Evolutionary conservation across 2,797 vertebrate genomes (phyloP).

Genomic region (Aselliscus stoliczkanus): DNA sequence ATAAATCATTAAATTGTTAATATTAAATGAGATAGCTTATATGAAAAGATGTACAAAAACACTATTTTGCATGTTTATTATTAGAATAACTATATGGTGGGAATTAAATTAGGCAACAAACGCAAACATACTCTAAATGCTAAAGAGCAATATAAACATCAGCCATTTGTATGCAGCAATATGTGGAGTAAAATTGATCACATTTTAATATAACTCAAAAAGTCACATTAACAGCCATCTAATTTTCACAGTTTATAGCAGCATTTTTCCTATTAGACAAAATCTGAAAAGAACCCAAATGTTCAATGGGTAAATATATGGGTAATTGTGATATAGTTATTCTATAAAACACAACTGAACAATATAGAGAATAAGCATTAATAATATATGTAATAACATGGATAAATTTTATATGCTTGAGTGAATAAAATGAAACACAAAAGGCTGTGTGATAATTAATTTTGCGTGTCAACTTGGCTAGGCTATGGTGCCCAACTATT

Average conservation of each 20-base stretch:
- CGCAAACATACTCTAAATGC: not conserved
- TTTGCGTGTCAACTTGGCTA: not conserved
- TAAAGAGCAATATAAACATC: not conserved
- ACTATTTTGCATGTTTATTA: not conserved
- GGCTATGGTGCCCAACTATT: not conserved
- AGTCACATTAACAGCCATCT: not conserved
- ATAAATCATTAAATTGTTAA: not conserved
- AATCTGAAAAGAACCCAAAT: not conserved
- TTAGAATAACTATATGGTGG: not conserved
- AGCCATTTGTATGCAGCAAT: not conserved
- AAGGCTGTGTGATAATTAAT: not conserved
- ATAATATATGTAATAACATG: not conserved
- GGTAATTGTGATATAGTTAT: not conserved
- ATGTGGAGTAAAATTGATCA: not conserved
- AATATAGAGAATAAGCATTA: not conserved
- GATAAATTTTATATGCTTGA: not conserved
- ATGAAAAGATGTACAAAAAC: not conserved
- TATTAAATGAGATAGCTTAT: not conserved
- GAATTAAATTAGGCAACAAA: not conserved
- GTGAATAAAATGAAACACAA: not conserved
- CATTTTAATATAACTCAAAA: not conserved
- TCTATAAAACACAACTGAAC: not conserved
- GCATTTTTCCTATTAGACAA: not conserved
- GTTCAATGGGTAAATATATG: not conserved
- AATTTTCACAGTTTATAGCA: not conserved